Base-by-base conservation (phyloP, 1,140 invertebrate species). In the Anoplophora glabripennis region DNA sequence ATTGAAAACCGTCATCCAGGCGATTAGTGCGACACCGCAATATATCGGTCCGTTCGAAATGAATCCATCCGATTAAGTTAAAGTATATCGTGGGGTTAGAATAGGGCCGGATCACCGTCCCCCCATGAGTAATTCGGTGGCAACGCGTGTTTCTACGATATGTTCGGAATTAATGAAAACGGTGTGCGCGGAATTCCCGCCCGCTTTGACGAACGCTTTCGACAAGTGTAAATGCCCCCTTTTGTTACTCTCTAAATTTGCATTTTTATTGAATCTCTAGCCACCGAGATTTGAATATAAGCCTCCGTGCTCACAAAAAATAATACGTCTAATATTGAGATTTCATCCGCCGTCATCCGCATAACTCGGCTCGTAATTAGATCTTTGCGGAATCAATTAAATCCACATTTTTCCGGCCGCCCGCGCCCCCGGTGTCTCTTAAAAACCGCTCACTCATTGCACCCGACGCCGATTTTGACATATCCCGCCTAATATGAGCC, bases 131-230 rank as follows among this genome's bases (percentile, higher is more conserved):
- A 74, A 59, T 17, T 68, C 71, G 64, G 69, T 71, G 68, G 66
- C 62, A 61, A 69, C 66, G 69, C 66, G 67, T 71, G 67, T 65
- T 65, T 64, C 57, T 59, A 54, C 65, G 64, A 69, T 72, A 69
- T 72, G 69, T 71, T 67, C 56, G 49, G 71, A 72, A 75, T 75
- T 75, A 75, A 75, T 75, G 73, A 75, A 75, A 75, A 68, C 66
- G 62, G 59, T 58, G 66, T 63, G 17, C 35, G 34, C 36, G 17
- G 41, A 15, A 14, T 14, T 40, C 56, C 18, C 35, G 21, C 47
- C 47, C 54, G 36, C 42, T 56, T 56, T 61, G 66, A 64, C 57
- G 57, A 62, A 60, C 70, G 68, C 59, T 70, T 70, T 73, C 61
- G 69, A 71, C 71, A 73, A 73, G 71, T 71, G 69, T 69, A 70